A percentile compares a stretch with the other conserved stretches of the same genome.
phyloP scores from a whole-genome alignment of 2,797 vertebrate species.

The Platalea minor region DNA sequence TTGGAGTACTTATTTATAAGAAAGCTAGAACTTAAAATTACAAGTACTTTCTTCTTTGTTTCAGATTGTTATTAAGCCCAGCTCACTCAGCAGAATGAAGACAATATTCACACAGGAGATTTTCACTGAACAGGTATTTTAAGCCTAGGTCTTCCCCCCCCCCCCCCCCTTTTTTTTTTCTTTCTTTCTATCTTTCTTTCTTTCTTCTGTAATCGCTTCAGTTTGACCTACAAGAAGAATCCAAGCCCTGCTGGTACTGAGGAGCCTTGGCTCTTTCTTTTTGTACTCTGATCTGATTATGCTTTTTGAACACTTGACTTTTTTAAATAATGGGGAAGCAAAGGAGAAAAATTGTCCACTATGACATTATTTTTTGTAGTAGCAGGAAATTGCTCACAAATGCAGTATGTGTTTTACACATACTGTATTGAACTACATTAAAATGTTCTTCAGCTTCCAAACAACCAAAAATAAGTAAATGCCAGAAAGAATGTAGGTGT shows the following conservation, averaged over 20 bases:
- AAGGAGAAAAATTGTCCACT: background rate
- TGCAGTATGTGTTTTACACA: background rate
- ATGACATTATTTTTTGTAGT: background rate
- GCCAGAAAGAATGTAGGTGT: background rate
- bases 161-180: background rate
- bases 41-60: background rate
- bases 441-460: background rate
- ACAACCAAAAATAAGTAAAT: background rate
- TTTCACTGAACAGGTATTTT: constrained; percentile 94
- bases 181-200: background rate
- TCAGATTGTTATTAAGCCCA: constrained; percentile 98
- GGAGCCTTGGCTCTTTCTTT: background rate
- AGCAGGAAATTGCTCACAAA: background rate
- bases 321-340: background rate
- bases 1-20: background rate
- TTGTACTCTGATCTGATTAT: background rate
- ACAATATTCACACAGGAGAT: constrained; percentile 99
- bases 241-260: background rate
- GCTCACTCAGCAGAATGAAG: constrained; percentile 98
- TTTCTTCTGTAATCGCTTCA: background rate
- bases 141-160: background rate
- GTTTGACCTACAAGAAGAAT: background rate
- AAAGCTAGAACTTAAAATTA: background rate
- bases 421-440: background rate
- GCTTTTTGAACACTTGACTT: background rate